A percentile compares a stretch with the other conserved stretches of the same genome.
phyloP scores from a whole-genome alignment of 2,888 invertebrate genomes.

The Rhimphoctona megacephalus region DNA sequence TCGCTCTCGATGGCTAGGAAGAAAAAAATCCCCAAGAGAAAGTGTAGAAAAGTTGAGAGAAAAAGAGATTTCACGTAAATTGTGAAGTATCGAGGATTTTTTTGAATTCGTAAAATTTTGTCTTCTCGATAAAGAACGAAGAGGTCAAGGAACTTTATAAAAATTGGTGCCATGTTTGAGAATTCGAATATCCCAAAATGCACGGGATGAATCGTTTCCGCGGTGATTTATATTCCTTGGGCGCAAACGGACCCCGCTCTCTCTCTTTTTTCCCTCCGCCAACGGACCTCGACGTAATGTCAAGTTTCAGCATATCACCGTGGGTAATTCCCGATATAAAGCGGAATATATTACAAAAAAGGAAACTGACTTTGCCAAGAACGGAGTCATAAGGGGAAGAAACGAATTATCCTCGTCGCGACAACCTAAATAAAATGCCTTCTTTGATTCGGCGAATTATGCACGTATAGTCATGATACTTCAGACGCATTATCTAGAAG shows the following conservation, averaged over 20 bases:
- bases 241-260: conserved; percentile 21
- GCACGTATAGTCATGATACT: background rate
- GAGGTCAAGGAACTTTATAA: conserved; percentile 46
- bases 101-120: background rate
- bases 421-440: background rate
- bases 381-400: conserved; percentile 31
- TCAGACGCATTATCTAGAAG: background rate
- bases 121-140: background rate
- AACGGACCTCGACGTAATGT: background rate
- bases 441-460: conserved; percentile 17
- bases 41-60: background rate
- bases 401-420: conserved; percentile 46
- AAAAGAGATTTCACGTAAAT: background rate
- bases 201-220: conserved; percentile 49
- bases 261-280: background rate
- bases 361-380: conserved; percentile 13
- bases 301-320: conserved; percentile 18
- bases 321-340: conserved; percentile 52
- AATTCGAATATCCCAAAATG: conserved; percentile 48
- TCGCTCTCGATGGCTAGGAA: background rate
- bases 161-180: conserved; percentile 42
- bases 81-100: background rate
- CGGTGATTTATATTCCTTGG: conserved; percentile 63
- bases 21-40: background rate
- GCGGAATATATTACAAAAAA: conserved; percentile 32